A percentile compares a stretch with the other conserved stretches of the same genome.
Evolutionary conservation across 1,140 invertebrate species (phyloP).

Genomic region (Vanessa atalanta): DNA sequence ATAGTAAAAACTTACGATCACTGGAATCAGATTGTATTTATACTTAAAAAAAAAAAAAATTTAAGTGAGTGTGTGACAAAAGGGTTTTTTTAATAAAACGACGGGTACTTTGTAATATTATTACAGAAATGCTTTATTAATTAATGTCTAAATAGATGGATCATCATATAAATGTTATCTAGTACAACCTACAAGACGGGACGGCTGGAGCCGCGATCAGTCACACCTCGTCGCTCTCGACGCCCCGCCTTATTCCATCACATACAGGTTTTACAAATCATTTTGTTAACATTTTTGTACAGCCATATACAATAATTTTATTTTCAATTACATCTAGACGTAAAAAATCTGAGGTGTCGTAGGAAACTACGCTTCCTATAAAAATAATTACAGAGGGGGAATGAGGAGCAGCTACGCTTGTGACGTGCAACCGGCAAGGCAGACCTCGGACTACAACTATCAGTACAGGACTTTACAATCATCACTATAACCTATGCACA

Average conservation of each 20-base stretch:
- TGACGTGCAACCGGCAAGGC: slow-evolving; percentile 76
- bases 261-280: slow-evolving; percentile 79
- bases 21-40: no score
- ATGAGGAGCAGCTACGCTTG: slow-evolving; percentile 78
- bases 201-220: slow-evolving; percentile 61
- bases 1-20: no score
- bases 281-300: slow-evolving; percentile 81
- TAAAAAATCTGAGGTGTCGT: slow-evolving; percentile 80
- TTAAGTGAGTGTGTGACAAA: neutral
- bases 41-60: no score
- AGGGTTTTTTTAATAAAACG: slow-evolving; percentile 58
- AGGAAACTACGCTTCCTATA: slow-evolving; percentile 81
- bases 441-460: slow-evolving; percentile 74
- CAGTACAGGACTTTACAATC: slow-evolving; percentile 80
- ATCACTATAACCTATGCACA: slow-evolving; percentile 71
- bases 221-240: slow-evolving; percentile 59
- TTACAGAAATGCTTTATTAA: slow-evolving; percentile 83
- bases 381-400: slow-evolving; percentile 79
- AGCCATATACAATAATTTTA: slow-evolving; percentile 82
- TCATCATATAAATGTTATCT: slow-evolving; percentile 82
- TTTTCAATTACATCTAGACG: slow-evolving; percentile 81
- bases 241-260: slow-evolving; percentile 75
- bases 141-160: slow-evolving; percentile 82
- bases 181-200: slow-evolving; percentile 80
- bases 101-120: slow-evolving; percentile 77